Percentiles rank a stretch among this genome's conserved stretches.
Conservation (phyloP, 2,888 invertebrate species). For the Resseliella maxima region DNA sequence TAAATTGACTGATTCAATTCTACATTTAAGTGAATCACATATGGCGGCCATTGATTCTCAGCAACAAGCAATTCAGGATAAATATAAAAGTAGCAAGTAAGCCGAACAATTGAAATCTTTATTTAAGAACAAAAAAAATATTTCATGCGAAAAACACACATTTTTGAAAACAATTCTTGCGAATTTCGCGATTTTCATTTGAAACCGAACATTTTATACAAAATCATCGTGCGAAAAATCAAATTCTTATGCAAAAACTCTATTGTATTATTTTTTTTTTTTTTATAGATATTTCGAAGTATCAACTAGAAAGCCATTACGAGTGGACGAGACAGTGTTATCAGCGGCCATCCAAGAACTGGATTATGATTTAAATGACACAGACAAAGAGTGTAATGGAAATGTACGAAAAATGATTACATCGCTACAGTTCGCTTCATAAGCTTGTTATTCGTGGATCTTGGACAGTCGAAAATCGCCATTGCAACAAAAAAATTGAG, state of each 20-base stretch:
- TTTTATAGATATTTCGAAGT: background rate
- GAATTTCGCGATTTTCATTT: too few relatives aligned
- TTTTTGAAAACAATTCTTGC: too few relatives aligned
- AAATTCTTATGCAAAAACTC: too few relatives aligned
- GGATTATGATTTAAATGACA: background rate
- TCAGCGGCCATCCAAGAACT: background rate
- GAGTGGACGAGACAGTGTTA: background rate
- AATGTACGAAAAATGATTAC: slow-evolving; percentile 22
- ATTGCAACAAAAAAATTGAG: background rate
- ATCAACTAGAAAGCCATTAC: background rate
- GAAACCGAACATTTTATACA: too few relatives aligned
- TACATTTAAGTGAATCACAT: slow-evolving; percentile 78
- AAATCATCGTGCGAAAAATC: too few relatives aligned
- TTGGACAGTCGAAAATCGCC: background rate
- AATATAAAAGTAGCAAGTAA: slow-evolving; percentile 83
- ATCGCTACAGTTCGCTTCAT: background rate
- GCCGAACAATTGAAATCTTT: slow-evolving; percentile 61
- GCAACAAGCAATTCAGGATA: slow-evolving; percentile 89
- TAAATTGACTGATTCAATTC: slow-evolving; percentile 76
- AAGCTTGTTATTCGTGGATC: too few relatives aligned
- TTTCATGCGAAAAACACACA: background rate
- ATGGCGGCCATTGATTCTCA: slow-evolving; percentile 74
- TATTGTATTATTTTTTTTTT: background rate
- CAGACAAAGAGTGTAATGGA: background rate
- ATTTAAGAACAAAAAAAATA: background rate